Evolutionary conservation across 2,113 vertebrate species (phyloP), one percentile per base, ranked within the genome.

Genomic region (Opisthocomus hoazin): DNA sequence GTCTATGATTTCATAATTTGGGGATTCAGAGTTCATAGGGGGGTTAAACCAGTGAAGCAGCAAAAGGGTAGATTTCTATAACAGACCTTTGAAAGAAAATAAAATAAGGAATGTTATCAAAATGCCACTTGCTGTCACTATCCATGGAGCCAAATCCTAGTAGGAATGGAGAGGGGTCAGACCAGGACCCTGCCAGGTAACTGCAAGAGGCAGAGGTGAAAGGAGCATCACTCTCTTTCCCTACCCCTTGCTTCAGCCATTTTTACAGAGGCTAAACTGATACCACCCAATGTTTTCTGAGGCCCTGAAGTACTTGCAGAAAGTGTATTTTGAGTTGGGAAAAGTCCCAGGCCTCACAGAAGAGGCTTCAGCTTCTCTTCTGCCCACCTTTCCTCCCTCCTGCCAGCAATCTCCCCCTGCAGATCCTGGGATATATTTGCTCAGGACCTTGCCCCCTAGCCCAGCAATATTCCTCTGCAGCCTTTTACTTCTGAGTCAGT

Each of bases 111-210:
- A 65, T 29, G 46, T 27, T 45, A n/a, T 41, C 22, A 45, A 79
- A 79, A 87, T 16, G 9, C n/a, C 24, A 46, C 64, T 78, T 84
- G 5, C 37, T 77, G 68, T 56, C 71, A 63, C 56, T 50, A 18
- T 51, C 8, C 41, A 43, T 0, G 4, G 37, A 86, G 29, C 13
- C 58, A 79, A 86, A 69, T n/a, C 26, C 46, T 2, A 12, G 30
- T 53, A 63, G 0, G 1, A n/a, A 56, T 12, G 0, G 0, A 34
- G 37, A 41, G 69, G 11, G 41, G 21, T 23, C 34, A 53, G 75
- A 30, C 18, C 74, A 80, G 63, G 68, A 27, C 53, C 45, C 15
- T 60, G 41, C 41, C 48, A 75, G 56, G 36, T n/a, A 32, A 11
- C 27, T 37, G 29, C 50, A 71, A 36, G 23, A 69, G 45, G 83